phyloP scores from a whole-genome alignment of 1,140 invertebrate genomes.

The Ganaspis sp. region DNA sequence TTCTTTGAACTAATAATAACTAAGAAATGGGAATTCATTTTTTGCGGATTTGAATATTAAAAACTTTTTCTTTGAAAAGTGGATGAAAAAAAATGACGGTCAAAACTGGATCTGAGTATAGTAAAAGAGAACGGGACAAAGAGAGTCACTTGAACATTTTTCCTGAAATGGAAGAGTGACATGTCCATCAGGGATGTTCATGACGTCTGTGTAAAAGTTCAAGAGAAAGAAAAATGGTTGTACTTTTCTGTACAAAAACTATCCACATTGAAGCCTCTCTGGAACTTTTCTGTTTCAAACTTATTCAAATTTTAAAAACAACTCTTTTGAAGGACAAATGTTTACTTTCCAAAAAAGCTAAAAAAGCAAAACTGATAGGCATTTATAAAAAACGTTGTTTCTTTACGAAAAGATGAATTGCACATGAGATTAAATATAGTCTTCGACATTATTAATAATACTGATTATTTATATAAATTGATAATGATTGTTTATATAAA shows the following conservation, averaged over 20 bases:
- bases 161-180: neutral
- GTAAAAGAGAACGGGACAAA: neutral
- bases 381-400: no score
- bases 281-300: neutral
- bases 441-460: no score
- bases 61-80: no score
- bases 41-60: no score
- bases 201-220: neutral
- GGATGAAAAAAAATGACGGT: neutral
- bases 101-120: neutral
- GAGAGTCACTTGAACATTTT: slow-evolving; percentile 5
- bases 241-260: neutral
- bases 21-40: no score
- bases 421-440: no score
- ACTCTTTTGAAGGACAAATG: neutral
- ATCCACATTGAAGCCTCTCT: neutral
- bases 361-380: neutral
- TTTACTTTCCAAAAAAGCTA: neutral
- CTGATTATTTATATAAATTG: no score
- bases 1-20: no score
- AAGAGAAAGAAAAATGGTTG: slow-evolving; percentile 19
- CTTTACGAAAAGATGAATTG: no score
- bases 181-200: slow-evolving; percentile 5
- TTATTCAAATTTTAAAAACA: neutral
- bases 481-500: no score